Evolutionary conservation across 2,888 invertebrate genomes (phyloP).

Genomic region (Coelinius sp.): DNA sequence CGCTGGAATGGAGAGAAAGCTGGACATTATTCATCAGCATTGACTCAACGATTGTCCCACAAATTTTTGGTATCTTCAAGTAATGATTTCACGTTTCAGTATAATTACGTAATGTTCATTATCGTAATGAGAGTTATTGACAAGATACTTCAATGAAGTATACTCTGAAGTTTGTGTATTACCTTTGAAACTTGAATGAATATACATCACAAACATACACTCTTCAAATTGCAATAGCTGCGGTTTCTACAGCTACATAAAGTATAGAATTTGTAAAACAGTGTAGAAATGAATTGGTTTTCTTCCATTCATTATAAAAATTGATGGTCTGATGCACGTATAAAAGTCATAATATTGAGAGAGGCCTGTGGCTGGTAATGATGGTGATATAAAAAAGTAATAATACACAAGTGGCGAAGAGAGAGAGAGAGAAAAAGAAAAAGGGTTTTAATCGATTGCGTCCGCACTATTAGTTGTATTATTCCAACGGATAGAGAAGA

Average conservation of each 20-base stretch:
- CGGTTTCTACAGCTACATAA: too few species aligned
- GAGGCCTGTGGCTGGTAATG: background rate
- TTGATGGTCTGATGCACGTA: background rate
- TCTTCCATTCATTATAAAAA: background rate
- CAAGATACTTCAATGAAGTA: too few species aligned
- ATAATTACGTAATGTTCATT: conserved; percentile 10
- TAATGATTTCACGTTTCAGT: too few species aligned
- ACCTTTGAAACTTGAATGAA: too few species aligned
- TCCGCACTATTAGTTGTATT: conserved; percentile 23
- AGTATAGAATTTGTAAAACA: too few species aligned
- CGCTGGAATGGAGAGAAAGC: background rate
- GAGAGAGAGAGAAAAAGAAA: background rate
- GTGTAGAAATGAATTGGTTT: too few species aligned
- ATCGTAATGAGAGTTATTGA: too few species aligned
- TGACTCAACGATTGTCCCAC: too few species aligned
- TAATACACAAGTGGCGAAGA: background rate
- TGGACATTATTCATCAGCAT: too few species aligned
- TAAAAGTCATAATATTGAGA: background rate
- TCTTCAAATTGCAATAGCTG: background rate
- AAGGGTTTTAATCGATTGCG: conserved; percentile 9
- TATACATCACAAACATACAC: too few species aligned
- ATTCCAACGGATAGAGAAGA: background rate
- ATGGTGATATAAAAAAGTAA: background rate
- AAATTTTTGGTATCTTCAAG: background rate
- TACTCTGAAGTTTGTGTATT: too few species aligned